A percentile compares a stretch with the other conserved stretches of the same genome.
phyloP scores from a whole-genome alignment of 2,888 invertebrate genomes.

The Nowickia ferox region DNA sequence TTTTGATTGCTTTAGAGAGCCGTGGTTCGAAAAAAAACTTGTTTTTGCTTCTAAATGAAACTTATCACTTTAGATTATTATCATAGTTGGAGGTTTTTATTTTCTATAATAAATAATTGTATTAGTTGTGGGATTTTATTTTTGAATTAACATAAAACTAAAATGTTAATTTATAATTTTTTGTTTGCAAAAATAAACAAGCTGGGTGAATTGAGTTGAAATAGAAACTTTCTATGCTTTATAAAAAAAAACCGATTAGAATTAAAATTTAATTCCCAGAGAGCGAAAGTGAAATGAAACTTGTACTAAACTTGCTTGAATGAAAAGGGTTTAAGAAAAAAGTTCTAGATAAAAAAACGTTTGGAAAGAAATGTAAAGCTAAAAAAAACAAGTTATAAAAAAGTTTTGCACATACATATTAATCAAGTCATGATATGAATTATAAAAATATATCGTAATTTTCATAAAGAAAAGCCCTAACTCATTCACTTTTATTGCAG shows the following conservation, averaged over 20 bases:
- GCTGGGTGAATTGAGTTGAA: background rate
- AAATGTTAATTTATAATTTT: constrained; percentile 12
- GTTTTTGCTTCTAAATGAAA: constrained; percentile 48
- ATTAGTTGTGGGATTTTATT: background rate
- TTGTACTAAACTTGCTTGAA: too few relatives aligned
- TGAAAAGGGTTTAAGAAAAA: too few relatives aligned
- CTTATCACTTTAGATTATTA: constrained; percentile 57
- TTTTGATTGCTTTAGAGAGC: constrained; percentile 70
- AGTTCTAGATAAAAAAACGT: too few relatives aligned
- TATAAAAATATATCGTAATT: too few relatives aligned
- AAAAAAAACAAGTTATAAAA: too few relatives aligned
- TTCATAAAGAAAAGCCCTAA: too few relatives aligned
- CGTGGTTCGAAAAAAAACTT: constrained; percentile 35
- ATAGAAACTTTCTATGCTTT: background rate
- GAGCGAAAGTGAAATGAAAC: too few relatives aligned
- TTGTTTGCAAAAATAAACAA: background rate
- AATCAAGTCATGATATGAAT: too few relatives aligned
- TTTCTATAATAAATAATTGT: constrained; percentile 13
- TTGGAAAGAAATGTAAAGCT: background rate
- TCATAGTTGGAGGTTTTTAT: constrained; percentile 44
- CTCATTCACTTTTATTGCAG: too few relatives aligned
- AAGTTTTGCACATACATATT: too few relatives aligned
- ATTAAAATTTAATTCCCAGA: too few relatives aligned
- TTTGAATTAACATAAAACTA: constrained; percentile 1
- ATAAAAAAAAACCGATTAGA: too few relatives aligned